A percentile compares a stretch with the other conserved stretches of the same genome.
Conservation (phyloP, 2,113 vertebrate genomes). For the Megalops atlanticus region DNA sequence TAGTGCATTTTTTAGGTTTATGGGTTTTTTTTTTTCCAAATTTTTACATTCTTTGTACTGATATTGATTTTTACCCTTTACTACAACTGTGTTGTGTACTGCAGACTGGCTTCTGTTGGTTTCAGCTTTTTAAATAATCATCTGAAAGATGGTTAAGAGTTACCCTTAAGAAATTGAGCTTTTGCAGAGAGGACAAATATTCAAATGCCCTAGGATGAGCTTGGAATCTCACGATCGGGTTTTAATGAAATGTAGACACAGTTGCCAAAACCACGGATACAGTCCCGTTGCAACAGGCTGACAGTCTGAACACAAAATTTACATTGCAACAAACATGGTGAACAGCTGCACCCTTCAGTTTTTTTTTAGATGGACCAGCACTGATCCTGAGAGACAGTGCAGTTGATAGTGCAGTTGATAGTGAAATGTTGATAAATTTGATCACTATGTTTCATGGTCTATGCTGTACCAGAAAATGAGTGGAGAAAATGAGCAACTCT, state of each 20-base stretch:
- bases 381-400: not conserved
- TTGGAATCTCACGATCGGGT: not conserved
- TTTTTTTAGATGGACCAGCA: not conserved
- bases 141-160: slow-evolving; percentile 9
- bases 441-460: too few relatives aligned
- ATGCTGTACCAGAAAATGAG: too few relatives aligned
- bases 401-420: too few relatives aligned
- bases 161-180: not conserved
- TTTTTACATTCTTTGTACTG: not conserved
- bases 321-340: not conserved
- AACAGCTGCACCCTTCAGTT: not conserved
- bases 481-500: not conserved
- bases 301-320: not conserved
- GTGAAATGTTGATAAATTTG: not conserved
- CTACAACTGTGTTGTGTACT: slow-evolving; percentile 24
- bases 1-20: not conserved
- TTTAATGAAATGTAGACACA: not conserved
- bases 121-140: not conserved
- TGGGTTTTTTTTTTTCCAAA: slow-evolving; percentile 7
- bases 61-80: not conserved
- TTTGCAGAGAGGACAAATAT: slow-evolving; percentile 10
- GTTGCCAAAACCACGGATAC: not conserved
- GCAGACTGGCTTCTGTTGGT: slow-evolving; percentile 27
- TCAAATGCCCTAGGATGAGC: not conserved
- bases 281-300: not conserved